These are phyloP conservation scores for Octodon degus DNA, from an alignment of 2,113 vertebrate species.

Conservation along the genomic window DNA sequence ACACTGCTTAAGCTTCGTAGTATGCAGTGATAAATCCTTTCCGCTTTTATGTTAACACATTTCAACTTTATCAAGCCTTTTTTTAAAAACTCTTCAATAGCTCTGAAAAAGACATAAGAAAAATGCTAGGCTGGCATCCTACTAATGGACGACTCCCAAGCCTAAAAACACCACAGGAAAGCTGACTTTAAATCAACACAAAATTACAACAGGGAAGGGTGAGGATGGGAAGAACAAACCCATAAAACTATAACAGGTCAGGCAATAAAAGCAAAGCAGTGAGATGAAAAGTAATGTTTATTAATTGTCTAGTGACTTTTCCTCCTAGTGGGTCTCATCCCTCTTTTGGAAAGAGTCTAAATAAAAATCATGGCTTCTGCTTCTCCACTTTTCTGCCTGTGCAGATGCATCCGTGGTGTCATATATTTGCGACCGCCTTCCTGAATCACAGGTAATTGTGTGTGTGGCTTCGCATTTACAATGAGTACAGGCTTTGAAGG, in stretches of 20 bases:
- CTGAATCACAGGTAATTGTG: conserved; percentile 47
- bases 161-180: conserved; percentile 68
- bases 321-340: conserved; percentile 61
- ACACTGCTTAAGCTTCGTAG: conserved; percentile 84
- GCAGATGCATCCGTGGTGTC: not conserved
- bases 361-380: conserved; percentile 64
- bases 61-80: conserved; percentile 85
- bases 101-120: conserved; percentile 64
- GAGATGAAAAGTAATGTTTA: conserved; percentile 78
- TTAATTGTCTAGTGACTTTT: conserved; percentile 76
- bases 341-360: conserved; percentile 63
- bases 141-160: conserved; percentile 66
- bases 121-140: conserved; percentile 78
- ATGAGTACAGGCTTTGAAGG: not conserved
- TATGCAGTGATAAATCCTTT: conserved; percentile 87
- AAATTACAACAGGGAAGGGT: conserved; percentile 80
- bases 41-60: conserved; percentile 87
- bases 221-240: conserved; percentile 76
- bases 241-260: conserved; percentile 72
- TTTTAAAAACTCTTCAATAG: conserved; percentile 81
- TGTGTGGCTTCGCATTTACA: conserved; percentile 42
- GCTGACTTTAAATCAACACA: conserved; percentile 77
- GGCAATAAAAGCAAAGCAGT: conserved; percentile 74
- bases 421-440: conserved; percentile 23
- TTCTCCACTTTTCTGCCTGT: not conserved